Evolutionary conservation across 2,797 vertebrate species (phyloP).

Genomic region (Apodemus agrarius): DNA sequence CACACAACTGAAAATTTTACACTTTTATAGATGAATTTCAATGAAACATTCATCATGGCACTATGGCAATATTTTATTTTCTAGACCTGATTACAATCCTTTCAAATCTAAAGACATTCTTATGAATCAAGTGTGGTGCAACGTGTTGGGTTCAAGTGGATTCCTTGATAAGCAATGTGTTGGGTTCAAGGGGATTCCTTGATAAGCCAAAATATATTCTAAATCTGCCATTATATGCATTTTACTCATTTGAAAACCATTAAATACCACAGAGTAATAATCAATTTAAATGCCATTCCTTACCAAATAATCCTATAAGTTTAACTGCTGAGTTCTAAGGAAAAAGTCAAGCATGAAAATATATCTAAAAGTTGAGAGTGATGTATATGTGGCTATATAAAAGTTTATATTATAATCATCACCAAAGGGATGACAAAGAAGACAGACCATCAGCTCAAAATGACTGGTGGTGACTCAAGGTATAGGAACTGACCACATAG

Average conservation of each 20-base stretch:
- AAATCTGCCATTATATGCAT: neutral
- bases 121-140: neutral
- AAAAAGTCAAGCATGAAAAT: neutral
- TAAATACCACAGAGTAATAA: neutral
- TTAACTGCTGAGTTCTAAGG: neutral
- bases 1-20: slow-evolving; percentile 66
- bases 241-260: neutral
- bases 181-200: neutral
- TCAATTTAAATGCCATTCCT: neutral
- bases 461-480: no score
- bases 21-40: slow-evolving; percentile 74
- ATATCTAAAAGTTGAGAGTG: neutral
- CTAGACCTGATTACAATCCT: slow-evolving; percentile 81
- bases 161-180: neutral
- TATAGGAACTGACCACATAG: neutral
- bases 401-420: neutral
- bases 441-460: neutral
- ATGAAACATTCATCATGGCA: slow-evolving; percentile 65
- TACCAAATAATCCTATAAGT: neutral
- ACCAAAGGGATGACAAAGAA: neutral
- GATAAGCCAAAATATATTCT: neutral
- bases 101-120: slow-evolving; percentile 65
- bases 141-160: neutral
- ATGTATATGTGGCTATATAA: neutral
- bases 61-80: slow-evolving; percentile 75